Evolutionary conservation across 2,888 invertebrate species (phyloP).

Genomic region (Gisinianus flammeolus): DNA sequence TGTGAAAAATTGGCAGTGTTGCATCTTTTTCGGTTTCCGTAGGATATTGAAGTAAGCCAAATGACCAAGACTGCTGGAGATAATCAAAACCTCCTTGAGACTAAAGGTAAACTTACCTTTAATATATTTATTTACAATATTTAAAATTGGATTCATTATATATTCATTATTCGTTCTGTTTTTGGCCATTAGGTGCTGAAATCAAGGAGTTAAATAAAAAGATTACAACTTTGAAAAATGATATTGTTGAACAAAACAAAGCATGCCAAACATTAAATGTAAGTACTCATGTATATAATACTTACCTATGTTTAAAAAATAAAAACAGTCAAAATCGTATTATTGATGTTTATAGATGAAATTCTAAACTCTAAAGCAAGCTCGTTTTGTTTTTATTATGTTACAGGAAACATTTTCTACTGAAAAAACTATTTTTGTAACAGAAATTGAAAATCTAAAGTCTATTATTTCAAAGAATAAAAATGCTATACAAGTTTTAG

Average conservation of each 20-base stretch:
- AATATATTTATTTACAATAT: background rate
- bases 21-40: background rate
- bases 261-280: background rate
- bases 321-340: too few species aligned
- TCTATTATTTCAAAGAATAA: background rate
- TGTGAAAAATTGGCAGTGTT: background rate
- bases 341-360: background rate
- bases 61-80: constrained; percentile 7
- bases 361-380: background rate
- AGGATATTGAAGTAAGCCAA: constrained; percentile 45
- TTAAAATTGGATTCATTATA: too few species aligned
- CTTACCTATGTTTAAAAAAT: too few species aligned
- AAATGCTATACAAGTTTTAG: background rate
- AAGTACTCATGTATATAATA: background rate
- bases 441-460: background rate
- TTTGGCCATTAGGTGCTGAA: constrained; percentile 27
- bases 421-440: background rate
- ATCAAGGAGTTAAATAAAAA: constrained; percentile 7
- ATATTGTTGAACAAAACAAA: constrained; percentile 5
- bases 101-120: background rate
- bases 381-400: too few species aligned
- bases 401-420: background rate
- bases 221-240: constrained; percentile 3
- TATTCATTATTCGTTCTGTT: constrained; percentile 1
- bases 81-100: constrained; percentile 8